Evolutionary conservation across 2,113 vertebrate genomes (phyloP).

Genomic region (Catharus bicknelli): DNA sequence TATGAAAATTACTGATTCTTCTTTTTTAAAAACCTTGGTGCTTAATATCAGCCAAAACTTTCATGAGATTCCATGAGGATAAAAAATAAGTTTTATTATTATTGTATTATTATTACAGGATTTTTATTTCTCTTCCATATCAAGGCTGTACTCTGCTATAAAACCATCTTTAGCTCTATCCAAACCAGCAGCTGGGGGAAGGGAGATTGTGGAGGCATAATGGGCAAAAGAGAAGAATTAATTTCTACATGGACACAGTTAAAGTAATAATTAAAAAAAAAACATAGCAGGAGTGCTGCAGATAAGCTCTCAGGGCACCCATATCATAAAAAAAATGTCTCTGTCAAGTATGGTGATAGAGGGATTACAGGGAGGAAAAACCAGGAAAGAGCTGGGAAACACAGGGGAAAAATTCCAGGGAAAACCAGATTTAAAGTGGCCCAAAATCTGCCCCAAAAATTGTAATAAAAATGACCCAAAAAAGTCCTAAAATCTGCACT

Average conservation of each 20-base stretch:
- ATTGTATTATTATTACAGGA: not conserved
- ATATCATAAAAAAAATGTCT: rapidly evolving
- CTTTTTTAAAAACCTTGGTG: not conserved
- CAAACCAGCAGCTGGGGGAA: not conserved
- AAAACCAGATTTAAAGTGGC: no score
- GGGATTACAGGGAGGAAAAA: no score
- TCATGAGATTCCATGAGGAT: not conserved
- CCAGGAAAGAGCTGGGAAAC: no score
- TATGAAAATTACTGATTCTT: not conserved
- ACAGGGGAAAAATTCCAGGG: no score
- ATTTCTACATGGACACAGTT: not conserved
- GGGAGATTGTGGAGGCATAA: not conserved
- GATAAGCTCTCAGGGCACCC: not conserved
- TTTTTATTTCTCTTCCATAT: not conserved
- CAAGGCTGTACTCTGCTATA: not conserved
- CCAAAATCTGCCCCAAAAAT: no score
- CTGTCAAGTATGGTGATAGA: not conserved
- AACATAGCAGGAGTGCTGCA: rapidly evolving
- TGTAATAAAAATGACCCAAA: no score
- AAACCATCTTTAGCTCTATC: not conserved
- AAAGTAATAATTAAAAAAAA: not conserved
- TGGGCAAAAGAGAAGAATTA: not conserved
- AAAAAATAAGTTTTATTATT: not conserved
- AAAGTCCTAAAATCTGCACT: no score
- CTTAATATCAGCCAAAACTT: not conserved